A percentile compares a stretch with the other conserved stretches of the same genome.
Conservation (phyloP, 1,140 invertebrate species). For the Zaprionus taronus region DNA sequence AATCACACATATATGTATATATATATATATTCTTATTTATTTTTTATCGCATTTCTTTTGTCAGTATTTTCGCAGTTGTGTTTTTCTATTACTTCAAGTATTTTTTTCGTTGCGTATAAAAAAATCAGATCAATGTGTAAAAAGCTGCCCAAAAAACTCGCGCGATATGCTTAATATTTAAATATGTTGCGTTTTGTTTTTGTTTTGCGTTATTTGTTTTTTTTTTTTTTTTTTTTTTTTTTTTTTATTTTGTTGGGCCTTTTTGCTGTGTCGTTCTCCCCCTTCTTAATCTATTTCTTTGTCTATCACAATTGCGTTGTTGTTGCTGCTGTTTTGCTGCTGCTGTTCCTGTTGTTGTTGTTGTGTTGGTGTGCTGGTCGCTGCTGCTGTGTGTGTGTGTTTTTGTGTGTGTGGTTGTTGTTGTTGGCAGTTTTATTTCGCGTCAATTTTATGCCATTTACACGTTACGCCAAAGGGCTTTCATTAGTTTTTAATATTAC, state of each 20-base stretch:
- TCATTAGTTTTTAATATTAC: conserved; percentile 48
- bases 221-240: conserved; percentile 16
- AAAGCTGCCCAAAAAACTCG: conserved; percentile 59
- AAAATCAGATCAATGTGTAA: conserved; percentile 47
- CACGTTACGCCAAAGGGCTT: conserved; percentile 42
- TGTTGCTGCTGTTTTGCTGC: conserved; percentile 65
- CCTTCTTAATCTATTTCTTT: conserved; percentile 80
- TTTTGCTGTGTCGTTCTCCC: conserved; percentile 54
- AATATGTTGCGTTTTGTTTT: conserved; percentile 64
- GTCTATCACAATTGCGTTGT: conserved; percentile 83
- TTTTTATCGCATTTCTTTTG: conserved; percentile 63
- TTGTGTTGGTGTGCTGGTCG: conserved; percentile 40
- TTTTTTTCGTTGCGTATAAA: conserved; percentile 69
- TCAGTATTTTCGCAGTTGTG: conserved; percentile 32
- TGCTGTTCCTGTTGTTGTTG: conserved; percentile 54
- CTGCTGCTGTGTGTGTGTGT: conserved; percentile 55
- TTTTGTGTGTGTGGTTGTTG: conserved; percentile 57
- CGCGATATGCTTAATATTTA: conserved; percentile 55
- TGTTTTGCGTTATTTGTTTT: conserved; percentile 38
- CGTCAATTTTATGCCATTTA: conserved; percentile 69
- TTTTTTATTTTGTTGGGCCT: conserved; percentile 50
- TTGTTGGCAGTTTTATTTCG: conserved; percentile 72
- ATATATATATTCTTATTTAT: conserved; percentile 63
- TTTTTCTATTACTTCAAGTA: conserved; percentile 54
- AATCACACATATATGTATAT: conserved; percentile 5